Percentiles rank a stretch among this genome's conserved stretches.
These are phyloP conservation scores for Conops quadrifasciatus DNA, from an alignment of 2,888 invertebrate genomes.

Conservation along the genomic window DNA sequence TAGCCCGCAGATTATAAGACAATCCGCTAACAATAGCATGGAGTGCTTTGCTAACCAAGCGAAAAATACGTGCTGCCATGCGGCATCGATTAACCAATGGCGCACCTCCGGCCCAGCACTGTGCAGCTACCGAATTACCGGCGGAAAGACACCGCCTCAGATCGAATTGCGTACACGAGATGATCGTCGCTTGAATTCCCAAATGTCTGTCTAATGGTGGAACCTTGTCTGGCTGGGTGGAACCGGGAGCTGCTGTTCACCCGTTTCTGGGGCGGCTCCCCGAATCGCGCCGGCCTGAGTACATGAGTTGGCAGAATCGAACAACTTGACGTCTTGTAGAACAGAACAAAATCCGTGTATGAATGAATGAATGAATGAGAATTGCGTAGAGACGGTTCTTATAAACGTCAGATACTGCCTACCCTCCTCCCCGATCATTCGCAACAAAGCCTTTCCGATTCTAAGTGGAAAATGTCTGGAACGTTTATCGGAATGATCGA, in stretches of 20 bases:
- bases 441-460: slow-evolving; percentile 18
- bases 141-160: background rate
- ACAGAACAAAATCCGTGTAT: slow-evolving; percentile 29
- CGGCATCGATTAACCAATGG: background rate
- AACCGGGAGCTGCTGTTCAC: background rate
- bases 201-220: slow-evolving; percentile 33
- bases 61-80: background rate
- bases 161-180: slow-evolving; percentile 13
- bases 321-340: slow-evolving; percentile 33
- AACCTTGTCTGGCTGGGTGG: no score
- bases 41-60: background rate
- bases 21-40: no score
- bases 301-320: slow-evolving; percentile 35
- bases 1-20: background rate
- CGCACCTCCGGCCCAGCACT: background rate
- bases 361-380: slow-evolving; percentile 9
- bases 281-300: background rate
- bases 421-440: background rate
- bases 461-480: background rate
- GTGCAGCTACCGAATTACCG: background rate
- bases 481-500: slow-evolving; percentile 27
- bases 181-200: slow-evolving; percentile 22
- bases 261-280: no score
- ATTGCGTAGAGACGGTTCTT: slow-evolving; percentile 10
- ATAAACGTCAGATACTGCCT: no score